These are phyloP conservation scores for Erpornis zantholeuca DNA, from an alignment of 2,113 vertebrate genomes.

Conservation along the genomic window DNA sequence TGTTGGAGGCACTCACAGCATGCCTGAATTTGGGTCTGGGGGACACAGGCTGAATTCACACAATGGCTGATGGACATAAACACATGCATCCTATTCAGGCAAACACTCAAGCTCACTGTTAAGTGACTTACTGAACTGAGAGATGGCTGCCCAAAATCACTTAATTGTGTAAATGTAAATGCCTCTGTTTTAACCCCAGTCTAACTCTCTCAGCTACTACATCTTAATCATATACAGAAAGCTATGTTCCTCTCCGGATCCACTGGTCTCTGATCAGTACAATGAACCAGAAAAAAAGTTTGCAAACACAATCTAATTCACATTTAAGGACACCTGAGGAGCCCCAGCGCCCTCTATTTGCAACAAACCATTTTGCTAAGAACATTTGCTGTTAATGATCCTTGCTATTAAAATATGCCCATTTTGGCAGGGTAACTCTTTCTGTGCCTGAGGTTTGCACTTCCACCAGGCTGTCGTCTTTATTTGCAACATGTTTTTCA, in stretches of 20 bases:
- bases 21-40: neutral
- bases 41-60: neutral
- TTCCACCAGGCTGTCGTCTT: neutral
- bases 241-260: neutral
- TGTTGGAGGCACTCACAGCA: neutral
- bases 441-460: neutral
- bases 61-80: neutral
- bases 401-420: conserved; percentile 52
- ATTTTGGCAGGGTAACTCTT: conserved; percentile 37
- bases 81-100: neutral
- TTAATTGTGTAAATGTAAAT: neutral
- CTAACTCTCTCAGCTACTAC: neutral
- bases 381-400: conserved; percentile 56
- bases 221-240: neutral
- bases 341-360: conserved; percentile 55
- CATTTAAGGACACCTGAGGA: conserved; percentile 50
- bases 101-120: neutral
- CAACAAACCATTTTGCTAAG: conserved; percentile 54
- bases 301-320: conserved; percentile 47
- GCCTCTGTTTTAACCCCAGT: neutral
- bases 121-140: neutral
- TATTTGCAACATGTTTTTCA: neutral
- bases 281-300: conserved; percentile 38
- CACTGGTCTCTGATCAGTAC: neutral
- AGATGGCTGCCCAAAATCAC: neutral